Percentiles rank a stretch among this genome's conserved stretches.
Conservation (phyloP, 2,113 vertebrate genomes). For the Mesoclemmys tuberculata region DNA sequence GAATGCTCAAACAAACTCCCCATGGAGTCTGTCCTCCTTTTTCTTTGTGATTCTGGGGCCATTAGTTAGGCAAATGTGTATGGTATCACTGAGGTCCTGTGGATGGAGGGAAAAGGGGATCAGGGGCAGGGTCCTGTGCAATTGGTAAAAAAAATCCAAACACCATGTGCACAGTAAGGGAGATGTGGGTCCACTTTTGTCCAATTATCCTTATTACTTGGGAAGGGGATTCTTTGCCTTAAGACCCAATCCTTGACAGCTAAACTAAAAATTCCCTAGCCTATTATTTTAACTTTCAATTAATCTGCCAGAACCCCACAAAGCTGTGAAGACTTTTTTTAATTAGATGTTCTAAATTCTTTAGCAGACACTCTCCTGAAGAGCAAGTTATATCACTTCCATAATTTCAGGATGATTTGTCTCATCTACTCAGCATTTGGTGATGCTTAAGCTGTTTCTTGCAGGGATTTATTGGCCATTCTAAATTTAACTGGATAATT, state of each 20-base stretch:
- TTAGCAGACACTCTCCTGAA: slow-evolving; percentile 30
- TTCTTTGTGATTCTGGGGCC: neutral
- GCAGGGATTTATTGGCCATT: slow-evolving; percentile 40
- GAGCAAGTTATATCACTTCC: slow-evolving; percentile 50
- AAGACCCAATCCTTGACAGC: neutral
- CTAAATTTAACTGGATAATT: slow-evolving; percentile 47
- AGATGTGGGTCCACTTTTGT: neutral
- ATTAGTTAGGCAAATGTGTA: neutral
- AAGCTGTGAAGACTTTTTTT: slow-evolving; percentile 12
- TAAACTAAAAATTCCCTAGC: neutral
- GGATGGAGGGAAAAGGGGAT: neutral
- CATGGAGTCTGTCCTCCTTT: neutral
- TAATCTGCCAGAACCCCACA: neutral
- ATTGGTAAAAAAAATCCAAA: neutral
- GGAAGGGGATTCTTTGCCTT: neutral
- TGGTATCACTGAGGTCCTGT: neutral
- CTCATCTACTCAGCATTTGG: neutral
- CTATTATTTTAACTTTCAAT: neutral
- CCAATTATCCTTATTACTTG: neutral
- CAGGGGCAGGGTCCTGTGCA: neutral
- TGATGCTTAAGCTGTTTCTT: slow-evolving; percentile 45
- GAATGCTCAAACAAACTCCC: neutral
- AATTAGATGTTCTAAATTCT: neutral
- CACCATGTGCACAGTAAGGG: neutral
- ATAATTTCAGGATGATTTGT: neutral